Conservation (phyloP, 2,888 invertebrate genomes). For the Strigamia transsilvanica region DNA sequence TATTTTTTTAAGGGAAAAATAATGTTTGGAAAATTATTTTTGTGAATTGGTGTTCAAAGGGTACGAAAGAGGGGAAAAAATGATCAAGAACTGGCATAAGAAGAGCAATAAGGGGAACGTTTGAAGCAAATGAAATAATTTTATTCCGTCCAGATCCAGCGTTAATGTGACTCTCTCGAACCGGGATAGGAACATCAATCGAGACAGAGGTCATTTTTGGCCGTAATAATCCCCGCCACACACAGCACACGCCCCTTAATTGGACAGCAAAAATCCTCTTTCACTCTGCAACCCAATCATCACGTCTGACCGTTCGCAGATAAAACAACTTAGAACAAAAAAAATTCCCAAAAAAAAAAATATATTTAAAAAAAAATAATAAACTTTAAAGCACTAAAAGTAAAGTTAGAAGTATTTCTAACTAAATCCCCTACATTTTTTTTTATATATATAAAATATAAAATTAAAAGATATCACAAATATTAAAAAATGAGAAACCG, state of each 20-base stretch:
- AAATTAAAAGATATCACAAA: neutral
- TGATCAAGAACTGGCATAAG: conserved; percentile 10
- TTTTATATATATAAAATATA: too few relatives aligned
- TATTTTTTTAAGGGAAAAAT: neutral
- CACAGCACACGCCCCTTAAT: conserved; percentile 38
- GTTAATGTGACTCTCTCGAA: conserved; percentile 28
- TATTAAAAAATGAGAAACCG: too few relatives aligned
- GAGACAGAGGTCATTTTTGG: conserved; percentile 38
- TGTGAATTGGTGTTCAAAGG: neutral
- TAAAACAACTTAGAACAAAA: too few relatives aligned
- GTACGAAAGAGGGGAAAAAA: neutral
- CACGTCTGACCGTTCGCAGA: conserved; percentile 4
- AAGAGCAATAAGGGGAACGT: conserved; percentile 36
- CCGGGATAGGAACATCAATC: conserved; percentile 14
- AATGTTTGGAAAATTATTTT: neutral
- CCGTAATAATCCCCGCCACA: conserved; percentile 32
- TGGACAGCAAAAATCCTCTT: conserved; percentile 38
- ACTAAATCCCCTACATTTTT: too few relatives aligned
- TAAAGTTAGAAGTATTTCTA: too few relatives aligned
- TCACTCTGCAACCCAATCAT: conserved; percentile 25
- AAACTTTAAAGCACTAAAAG: conserved; percentile 4
- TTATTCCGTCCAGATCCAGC: conserved; percentile 50
- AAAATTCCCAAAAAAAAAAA: neutral
- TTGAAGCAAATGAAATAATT: conserved; percentile 50
- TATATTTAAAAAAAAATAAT: too few relatives aligned